Conservation (phyloP, 2,888 invertebrate genomes). For the Agrochola lychnidis region DNA sequence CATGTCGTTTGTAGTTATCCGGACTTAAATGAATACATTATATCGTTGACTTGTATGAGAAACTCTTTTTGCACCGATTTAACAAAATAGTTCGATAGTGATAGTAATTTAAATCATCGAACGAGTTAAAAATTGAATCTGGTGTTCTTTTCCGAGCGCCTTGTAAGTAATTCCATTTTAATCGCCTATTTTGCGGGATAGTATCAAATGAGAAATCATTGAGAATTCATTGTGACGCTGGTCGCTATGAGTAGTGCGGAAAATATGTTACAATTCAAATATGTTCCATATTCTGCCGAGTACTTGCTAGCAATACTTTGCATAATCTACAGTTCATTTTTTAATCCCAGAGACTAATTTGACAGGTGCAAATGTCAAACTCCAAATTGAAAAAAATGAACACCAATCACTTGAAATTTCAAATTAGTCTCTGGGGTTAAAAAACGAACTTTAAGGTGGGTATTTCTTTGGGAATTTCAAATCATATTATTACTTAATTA, state of each 20-base stretch:
- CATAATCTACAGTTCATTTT: no score
- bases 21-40: neutral
- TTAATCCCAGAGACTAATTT: no score
- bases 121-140: neutral
- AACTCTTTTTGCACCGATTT: constrained; percentile 35
- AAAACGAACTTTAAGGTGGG: no score
- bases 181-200: neutral
- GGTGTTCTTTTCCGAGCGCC: neutral
- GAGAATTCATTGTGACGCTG: neutral
- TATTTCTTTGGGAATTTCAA: neutral
- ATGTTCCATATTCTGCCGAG: neutral
- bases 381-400: no score
- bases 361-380: no score
- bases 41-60: neutral
- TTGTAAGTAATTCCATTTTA: neutral
- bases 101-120: constrained; percentile 6
- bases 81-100: constrained; percentile 2
- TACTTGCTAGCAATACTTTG: neutral
- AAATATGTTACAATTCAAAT: neutral
- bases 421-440: no score
- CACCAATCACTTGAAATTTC: no score
- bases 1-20: neutral
- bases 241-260: neutral
- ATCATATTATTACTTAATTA: constrained; percentile 10
- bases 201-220: neutral